Evolutionary conservation across 1,140 invertebrate genomes (phyloP), one percentile per base, ranked within the genome.

Genomic region (Bactericera cockerelli): DNA sequence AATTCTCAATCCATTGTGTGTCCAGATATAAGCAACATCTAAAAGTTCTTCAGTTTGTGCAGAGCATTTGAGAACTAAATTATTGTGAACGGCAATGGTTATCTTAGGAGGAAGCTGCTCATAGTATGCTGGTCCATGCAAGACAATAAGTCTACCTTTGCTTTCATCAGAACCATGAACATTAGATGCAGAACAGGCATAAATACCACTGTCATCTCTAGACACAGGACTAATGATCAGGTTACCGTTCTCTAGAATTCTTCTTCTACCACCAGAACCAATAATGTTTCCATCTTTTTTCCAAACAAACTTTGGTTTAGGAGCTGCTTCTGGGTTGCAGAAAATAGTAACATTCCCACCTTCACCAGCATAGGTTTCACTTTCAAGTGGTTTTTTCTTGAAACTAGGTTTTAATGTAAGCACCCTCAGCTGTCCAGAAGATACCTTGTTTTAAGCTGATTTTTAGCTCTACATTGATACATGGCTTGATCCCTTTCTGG

Each of bases 241-340:
- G 69, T 85, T 90, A 19, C 90, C 90, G 72, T 81, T 89, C 56
- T 86, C 81, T 33, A 88, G 72, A 57, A 94, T 88, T 63, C 78
- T 79, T 65, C 87, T 75, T 67, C 86, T 80, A 1, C 87, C 87
- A 26, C 87, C 86, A 26, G 80, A 69, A 57, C 72, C 88, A 55
- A 94, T 79, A 1, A 85, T 74, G 66, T 83, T 83, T 19, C 86
- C 88, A 75, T 97, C 85, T 71, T 93, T 93, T 67, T 87, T 87
- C 93, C 93, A 98, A 38, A 81, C 77, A 67, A 93, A 93, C 64
- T 81, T 81, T 0, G 94, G 90, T 63, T 76, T 79, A 1, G 95
- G 94, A 2, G 93, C 92, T 19, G 91, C 93, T 76, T 98, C 94
- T 0, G 94, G 93, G 65, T 88, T 82, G 72, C 94, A 98, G 36